Conservation (phyloP, 2,888 invertebrate species). For the Eupsilia transversa region DNA sequence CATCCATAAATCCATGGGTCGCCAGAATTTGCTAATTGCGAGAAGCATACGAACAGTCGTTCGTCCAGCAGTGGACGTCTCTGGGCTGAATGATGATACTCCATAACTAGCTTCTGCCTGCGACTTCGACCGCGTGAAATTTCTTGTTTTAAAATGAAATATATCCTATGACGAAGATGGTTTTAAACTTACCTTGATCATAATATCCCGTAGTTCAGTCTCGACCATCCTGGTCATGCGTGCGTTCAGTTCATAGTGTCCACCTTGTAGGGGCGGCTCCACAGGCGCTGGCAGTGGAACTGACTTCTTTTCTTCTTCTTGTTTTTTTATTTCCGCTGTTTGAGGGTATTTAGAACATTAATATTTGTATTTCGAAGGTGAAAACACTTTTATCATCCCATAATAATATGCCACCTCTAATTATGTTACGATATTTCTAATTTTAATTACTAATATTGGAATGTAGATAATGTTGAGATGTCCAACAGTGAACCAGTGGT, state of each 20-base stretch:
- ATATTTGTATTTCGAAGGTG: neutral
- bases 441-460: neutral
- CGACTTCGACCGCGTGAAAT: neutral
- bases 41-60: neutral
- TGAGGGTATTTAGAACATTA: neutral
- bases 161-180: neutral
- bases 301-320: constrained; percentile 41
- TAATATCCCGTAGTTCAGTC: constrained; percentile 76
- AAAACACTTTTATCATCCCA: neutral
- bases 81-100: neutral
- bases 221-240: constrained; percentile 73
- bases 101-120: neutral
- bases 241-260: constrained; percentile 71
- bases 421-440: neutral
- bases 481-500: too few species aligned
- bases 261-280: constrained; percentile 37
- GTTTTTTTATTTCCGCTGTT: constrained; percentile 48
- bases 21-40: neutral
- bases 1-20: neutral
- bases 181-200: constrained; percentile 72
- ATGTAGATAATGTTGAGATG: neutral
- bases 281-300: neutral
- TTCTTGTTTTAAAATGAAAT: neutral
- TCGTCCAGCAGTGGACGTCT: neutral
- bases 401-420: neutral